phyloP scores from a whole-genome alignment of 2,113 vertebrate genomes.

The Bubo blakistoni region DNA sequence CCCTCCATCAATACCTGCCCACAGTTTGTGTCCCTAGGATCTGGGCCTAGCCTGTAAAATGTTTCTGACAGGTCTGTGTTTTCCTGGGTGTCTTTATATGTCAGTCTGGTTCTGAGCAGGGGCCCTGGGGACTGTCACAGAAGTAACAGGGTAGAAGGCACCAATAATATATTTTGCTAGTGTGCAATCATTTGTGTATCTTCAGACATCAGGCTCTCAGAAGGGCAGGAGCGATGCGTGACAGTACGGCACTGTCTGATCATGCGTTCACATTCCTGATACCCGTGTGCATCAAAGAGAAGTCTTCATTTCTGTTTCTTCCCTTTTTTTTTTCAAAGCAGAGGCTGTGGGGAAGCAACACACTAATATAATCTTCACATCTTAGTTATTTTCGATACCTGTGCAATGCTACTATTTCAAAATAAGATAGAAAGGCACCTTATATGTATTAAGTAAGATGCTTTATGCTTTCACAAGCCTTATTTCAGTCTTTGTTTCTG shows the following conservation, averaged over 20 bases:
- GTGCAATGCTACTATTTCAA: not conserved
- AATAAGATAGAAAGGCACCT: not conserved
- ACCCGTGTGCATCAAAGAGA: not conserved
- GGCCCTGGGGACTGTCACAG: not conserved
- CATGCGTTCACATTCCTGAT: not conserved
- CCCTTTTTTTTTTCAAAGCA: not conserved
- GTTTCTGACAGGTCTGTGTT: not conserved
- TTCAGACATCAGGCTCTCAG: not conserved
- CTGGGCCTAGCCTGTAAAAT: not conserved
- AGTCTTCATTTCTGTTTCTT: not conserved
- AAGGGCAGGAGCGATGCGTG: not conserved
- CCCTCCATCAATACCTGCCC: not conserved
- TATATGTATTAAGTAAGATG: not conserved
- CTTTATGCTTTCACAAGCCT: not conserved
- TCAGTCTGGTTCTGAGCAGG: not conserved
- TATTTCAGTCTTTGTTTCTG: not conserved
- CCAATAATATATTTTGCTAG: not conserved
- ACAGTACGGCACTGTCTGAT: not conserved
- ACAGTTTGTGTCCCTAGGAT: fast-evolving
- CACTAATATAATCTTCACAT: not conserved
- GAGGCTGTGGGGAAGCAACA: not conserved
- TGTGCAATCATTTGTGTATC: not conserved
- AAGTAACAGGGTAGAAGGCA: not conserved
- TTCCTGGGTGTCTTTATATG: not conserved
- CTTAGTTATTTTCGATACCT: not conserved